phyloP scores from a whole-genome alignment of 2,797 vertebrate genomes.

The Coluber constrictor region DNA sequence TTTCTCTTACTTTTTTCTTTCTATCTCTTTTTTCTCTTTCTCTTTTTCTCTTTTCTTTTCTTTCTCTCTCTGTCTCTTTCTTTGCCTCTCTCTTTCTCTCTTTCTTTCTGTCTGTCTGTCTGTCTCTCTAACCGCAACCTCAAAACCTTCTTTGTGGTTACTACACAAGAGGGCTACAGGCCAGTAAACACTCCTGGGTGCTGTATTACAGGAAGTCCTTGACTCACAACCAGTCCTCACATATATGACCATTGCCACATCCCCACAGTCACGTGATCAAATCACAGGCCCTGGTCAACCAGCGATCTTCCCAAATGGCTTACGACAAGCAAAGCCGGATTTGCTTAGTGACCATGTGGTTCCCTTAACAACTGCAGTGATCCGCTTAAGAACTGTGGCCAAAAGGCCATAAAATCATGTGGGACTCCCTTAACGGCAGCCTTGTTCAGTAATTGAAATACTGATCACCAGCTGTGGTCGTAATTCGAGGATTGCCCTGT shows the following conservation, averaged over 20 bases:
- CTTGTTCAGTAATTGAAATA: neutral
- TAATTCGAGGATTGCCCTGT: neutral
- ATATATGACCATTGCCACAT: neutral
- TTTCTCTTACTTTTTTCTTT: too few species aligned
- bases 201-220: neutral
- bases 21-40: too few species aligned
- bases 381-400: too few species aligned
- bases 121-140: neutral
- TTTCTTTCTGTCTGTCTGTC: neutral
- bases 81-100: fast-evolving
- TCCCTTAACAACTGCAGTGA: too few species aligned
- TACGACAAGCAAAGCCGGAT: neutral
- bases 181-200: neutral
- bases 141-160: neutral
- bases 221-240: neutral
- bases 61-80: too few species aligned
- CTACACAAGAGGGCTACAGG: neutral
- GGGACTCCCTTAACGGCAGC: slow-evolving; percentile 63
- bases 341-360: neutral
- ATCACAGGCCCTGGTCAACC: neutral
- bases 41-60: too few species aligned
- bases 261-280: neutral
- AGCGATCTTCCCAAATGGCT: neutral
- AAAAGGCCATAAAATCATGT: slow-evolving; percentile 77
- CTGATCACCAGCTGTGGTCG: neutral